These are phyloP conservation scores for Plutomurus gul DNA, from an alignment of 1,140 invertebrate species.

Conservation along the genomic window DNA sequence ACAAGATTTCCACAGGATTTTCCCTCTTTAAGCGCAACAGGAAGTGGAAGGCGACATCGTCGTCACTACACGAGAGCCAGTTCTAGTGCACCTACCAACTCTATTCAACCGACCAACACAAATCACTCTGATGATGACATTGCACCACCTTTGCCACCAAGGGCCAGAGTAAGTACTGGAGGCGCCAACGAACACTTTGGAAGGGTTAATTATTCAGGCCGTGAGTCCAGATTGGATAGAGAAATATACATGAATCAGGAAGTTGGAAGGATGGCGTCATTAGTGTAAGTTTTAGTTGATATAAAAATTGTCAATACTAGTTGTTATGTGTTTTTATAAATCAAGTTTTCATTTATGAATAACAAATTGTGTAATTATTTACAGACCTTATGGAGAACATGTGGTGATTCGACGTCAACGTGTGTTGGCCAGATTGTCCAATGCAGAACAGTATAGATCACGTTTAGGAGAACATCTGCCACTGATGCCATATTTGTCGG, in stretches of 20 bases:
- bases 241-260: conserved; percentile 16
- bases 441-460: not conserved
- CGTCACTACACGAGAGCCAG: not conserved
- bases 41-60: not conserved
- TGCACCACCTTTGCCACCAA: conserved; percentile 19
- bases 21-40: not conserved
- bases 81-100: not conserved
- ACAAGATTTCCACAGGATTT: not conserved
- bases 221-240: not conserved
- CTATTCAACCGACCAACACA: not conserved
- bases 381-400: conserved; percentile 15
- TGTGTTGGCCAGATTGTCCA: not conserved
- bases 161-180: not conserved
- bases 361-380: no score
- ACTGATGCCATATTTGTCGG: not conserved
- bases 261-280: conserved; percentile 11
- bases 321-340: not conserved
- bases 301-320: not conserved
- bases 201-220: not conserved
- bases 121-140: conserved; percentile 12
- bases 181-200: not conserved
- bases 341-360: no score
- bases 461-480: not conserved
- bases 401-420: conserved; percentile 11
- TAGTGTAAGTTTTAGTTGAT: not conserved